Conservation (phyloP, 2,888 invertebrate species). For the Pammene aurita region DNA sequence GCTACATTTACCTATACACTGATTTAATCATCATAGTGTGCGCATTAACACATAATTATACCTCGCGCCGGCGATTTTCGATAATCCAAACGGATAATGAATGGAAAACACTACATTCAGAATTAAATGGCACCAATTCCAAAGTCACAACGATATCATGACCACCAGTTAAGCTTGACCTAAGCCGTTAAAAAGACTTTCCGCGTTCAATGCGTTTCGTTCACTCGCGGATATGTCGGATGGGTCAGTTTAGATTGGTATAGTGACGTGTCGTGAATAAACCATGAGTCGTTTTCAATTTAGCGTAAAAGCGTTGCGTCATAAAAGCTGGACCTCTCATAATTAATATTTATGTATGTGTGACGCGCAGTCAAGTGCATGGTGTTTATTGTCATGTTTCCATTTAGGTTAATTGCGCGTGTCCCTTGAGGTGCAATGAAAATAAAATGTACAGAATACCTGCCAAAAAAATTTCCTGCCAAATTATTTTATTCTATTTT, state of each 20-base stretch:
- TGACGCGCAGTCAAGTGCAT: conserved; percentile 50
- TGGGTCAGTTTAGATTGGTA: conserved; percentile 62
- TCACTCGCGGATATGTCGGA: conserved; percentile 54
- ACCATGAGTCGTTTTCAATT: conserved; percentile 82
- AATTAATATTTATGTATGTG: conserved; percentile 73
- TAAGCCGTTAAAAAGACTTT: conserved; percentile 47
- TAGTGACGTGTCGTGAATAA: conserved; percentile 72
- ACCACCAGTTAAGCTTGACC: conserved; percentile 55
- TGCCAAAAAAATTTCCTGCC: not conserved
- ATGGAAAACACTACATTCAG: conserved; percentile 60
- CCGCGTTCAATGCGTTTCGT: conserved; percentile 37
- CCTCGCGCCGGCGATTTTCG: conserved; percentile 26
- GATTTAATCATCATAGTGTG: conserved; percentile 14
- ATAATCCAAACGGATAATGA: conserved; percentile 51
- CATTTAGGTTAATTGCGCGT: conserved; percentile 14
- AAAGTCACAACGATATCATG: conserved; percentile 40
- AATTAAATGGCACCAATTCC: conserved; percentile 53
- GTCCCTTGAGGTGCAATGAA: conserved; percentile 2
- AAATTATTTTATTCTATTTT: too few relatives aligned
- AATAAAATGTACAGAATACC: not conserved
- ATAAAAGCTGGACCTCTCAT: conserved; percentile 71
- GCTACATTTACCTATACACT: not conserved
- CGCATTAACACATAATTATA: conserved; percentile 32
- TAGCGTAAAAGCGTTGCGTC: conserved; percentile 79
- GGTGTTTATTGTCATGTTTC: conserved; percentile 23